Percentiles rank a stretch among this genome's conserved stretches.
phyloP scores from a whole-genome alignment of 2,888 invertebrate species.

The Synergus gifuensis region DNA sequence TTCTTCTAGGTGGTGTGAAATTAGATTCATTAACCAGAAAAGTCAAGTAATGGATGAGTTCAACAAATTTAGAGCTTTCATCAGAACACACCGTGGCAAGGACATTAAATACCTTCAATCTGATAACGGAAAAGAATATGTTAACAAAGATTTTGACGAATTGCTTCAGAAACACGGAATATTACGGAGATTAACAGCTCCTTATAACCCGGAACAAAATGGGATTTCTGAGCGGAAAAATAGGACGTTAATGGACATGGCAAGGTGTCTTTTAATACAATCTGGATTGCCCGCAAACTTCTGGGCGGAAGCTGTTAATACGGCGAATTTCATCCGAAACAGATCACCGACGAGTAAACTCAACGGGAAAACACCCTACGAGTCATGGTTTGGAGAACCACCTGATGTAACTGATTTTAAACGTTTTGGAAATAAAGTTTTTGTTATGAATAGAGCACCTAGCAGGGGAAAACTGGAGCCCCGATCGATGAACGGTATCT shows the following conservation, averaged over 20 bases:
- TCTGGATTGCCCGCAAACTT: slow-evolving; percentile 45
- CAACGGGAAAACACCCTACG: slow-evolving; percentile 49
- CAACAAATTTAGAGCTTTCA: slow-evolving; percentile 8
- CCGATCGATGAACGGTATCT: slow-evolving; percentile 21
- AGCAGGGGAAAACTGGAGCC: slow-evolving; percentile 25
- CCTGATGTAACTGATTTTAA: slow-evolving; percentile 49
- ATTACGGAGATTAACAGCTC: slow-evolving; percentile 50
- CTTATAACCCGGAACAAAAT: slow-evolving; percentile 61
- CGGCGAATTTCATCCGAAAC: slow-evolving; percentile 60
- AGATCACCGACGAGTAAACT: slow-evolving; percentile 51
- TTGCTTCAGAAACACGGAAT: slow-evolving; percentile 57
- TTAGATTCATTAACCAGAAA: neutral
- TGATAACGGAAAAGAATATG: slow-evolving; percentile 48
- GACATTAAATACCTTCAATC: slow-evolving; percentile 45
- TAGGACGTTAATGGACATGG: slow-evolving; percentile 47
- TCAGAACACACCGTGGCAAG: slow-evolving; percentile 40
- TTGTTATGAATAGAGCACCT: slow-evolving; percentile 34
- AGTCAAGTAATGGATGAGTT: neutral
- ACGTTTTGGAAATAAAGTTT: slow-evolving; percentile 23
- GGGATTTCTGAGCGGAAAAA: slow-evolving; percentile 48
- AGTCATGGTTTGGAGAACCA: slow-evolving; percentile 45
- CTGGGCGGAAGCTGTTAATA: slow-evolving; percentile 59
- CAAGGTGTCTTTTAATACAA: slow-evolving; percentile 58
- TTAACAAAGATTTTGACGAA: slow-evolving; percentile 45
- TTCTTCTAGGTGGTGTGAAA: slow-evolving; percentile 3